A percentile compares a stretch with the other conserved stretches of the same genome.
phyloP scores from a whole-genome alignment of 2,888 invertebrate genomes.

The Melieria omissa region DNA sequence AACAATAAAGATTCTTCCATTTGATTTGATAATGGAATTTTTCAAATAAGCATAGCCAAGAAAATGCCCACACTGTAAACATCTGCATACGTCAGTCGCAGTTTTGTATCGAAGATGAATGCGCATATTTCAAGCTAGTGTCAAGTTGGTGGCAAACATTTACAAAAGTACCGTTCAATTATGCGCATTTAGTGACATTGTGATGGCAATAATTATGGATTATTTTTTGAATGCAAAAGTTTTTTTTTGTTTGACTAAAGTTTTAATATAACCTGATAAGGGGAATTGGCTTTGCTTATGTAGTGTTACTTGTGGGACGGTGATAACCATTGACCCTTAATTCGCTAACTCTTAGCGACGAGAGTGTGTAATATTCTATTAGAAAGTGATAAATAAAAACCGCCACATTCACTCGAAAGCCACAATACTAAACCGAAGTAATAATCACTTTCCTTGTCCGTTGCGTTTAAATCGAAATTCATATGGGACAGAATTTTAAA shows the following conservation, averaged over 20 bases:
- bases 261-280: constrained; percentile 4
- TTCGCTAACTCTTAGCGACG: constrained; percentile 7
- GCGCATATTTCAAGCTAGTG: no score
- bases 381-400: no score
- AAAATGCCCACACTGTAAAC: background rate
- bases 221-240: no score
- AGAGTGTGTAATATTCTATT: no score
- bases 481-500: no score
- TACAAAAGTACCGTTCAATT: background rate
- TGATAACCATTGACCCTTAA: constrained; percentile 27
- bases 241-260: no score
- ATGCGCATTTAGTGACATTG: background rate
- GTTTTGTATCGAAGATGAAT: background rate
- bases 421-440: no score
- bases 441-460: no score
- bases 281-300: constrained; percentile 9
- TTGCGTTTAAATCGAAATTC: no score
- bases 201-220: no score
- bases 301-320: background rate
- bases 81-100: background rate
- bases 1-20: background rate
- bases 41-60: background rate
- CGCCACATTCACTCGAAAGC: no score
- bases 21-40: constrained; percentile 2
- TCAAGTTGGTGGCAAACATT: background rate